A percentile compares a stretch with the other conserved stretches of the same genome.
These are phyloP conservation scores for Dendroctonus valens DNA, from an alignment of 1,140 invertebrate species.

Conservation along the genomic window DNA sequence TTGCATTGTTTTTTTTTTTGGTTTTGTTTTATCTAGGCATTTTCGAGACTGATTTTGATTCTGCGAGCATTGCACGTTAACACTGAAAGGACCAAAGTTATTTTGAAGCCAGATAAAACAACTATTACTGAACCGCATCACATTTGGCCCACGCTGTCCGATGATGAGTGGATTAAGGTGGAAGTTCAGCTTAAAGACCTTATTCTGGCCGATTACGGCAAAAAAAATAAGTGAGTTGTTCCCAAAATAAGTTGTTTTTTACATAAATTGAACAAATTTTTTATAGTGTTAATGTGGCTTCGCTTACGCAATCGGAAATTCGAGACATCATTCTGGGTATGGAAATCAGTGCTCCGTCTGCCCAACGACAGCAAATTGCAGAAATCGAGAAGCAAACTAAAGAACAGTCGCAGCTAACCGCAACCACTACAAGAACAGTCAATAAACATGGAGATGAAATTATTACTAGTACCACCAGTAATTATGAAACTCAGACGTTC, in stretches of 20 bases:
- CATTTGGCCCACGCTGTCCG: constrained; percentile 96
- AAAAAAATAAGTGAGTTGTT: constrained; percentile 86
- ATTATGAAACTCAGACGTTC: constrained; percentile 98
- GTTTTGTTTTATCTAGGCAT: constrained; percentile 66
- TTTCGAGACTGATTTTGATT: constrained; percentile 96
- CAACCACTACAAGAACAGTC: constrained; percentile 95
- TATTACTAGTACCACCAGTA: constrained; percentile 97
- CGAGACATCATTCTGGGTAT: constrained; percentile 99
- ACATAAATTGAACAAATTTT: neutral
- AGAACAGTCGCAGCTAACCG: constrained; percentile 96
- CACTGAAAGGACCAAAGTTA: constrained; percentile 97
- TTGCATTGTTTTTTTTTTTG: constrained; percentile 3
- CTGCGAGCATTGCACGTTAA: constrained; percentile 97
- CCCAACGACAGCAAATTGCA: constrained; percentile 97
- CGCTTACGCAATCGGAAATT: constrained; percentile 98
- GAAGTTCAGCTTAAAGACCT: constrained; percentile 98
- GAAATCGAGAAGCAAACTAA: constrained; percentile 99
- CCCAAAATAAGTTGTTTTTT: neutral
- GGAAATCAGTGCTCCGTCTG: constrained; percentile 99
- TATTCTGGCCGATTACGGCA: constrained; percentile 98
- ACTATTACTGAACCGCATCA: constrained; percentile 99
- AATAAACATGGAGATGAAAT: constrained; percentile 99
- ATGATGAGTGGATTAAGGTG: constrained; percentile 99
- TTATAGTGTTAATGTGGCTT: constrained; percentile 91
- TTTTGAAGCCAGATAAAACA: constrained; percentile 98